A percentile compares a stretch with the other conserved stretches of the same genome.
phyloP scores from a whole-genome alignment of 2,113 vertebrate species.

The Lampris megalopsis region DNA sequence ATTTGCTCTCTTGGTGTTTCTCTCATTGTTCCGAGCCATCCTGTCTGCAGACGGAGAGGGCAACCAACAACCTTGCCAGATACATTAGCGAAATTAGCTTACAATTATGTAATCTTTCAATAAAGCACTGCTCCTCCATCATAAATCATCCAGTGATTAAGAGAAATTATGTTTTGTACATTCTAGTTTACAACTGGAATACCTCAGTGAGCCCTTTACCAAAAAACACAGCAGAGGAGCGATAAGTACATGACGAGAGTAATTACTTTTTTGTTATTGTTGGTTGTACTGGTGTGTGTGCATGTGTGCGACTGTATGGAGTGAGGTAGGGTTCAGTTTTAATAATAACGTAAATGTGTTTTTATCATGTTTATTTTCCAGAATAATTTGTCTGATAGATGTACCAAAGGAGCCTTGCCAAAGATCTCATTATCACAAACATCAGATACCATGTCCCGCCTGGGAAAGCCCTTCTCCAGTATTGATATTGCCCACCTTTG shows the following conservation, averaged over 20 bases:
- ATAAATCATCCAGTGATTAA: conserved; percentile 55
- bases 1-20: too few species aligned
- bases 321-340: background rate
- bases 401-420: too few species aligned
- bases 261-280: too few species aligned
- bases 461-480: too few species aligned
- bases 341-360: background rate
- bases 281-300: background rate
- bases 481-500: too few species aligned
- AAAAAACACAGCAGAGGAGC: conserved; percentile 3
- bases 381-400: too few species aligned
- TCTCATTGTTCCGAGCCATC: too few species aligned
- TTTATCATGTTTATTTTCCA: too few species aligned
- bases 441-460: too few species aligned
- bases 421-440: too few species aligned
- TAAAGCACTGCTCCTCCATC: conserved; percentile 44
- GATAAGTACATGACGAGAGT: background rate
- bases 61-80: conserved; percentile 35
- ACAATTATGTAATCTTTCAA: conserved; percentile 39
- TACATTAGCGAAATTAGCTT: conserved; percentile 55
- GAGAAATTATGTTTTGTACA: conserved; percentile 60
- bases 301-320: too few species aligned
- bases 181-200: conserved; percentile 54
- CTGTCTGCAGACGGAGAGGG: background rate
- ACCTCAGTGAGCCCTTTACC: conserved; percentile 54